Evolutionary conservation across 1,140 invertebrate species (phyloP).

Genomic region (Hyles vespertilio): DNA sequence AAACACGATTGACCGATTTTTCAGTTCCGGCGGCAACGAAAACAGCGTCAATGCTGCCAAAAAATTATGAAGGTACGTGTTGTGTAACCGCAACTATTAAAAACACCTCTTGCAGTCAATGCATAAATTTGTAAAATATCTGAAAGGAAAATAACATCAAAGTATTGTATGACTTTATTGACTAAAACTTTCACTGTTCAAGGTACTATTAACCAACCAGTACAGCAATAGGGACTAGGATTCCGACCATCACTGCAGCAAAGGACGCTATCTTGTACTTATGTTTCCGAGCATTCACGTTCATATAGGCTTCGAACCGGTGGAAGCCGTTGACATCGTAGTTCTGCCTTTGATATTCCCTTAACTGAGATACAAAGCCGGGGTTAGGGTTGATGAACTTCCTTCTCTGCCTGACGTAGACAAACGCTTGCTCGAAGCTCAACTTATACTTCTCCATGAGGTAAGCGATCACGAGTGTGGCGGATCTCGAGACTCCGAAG

Average conservation of each 20-base stretch:
- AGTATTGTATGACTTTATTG: background rate
- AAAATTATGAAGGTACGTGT: too few relatives aligned
- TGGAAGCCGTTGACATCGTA: slow-evolving; percentile 54
- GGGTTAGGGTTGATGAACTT: slow-evolving; percentile 97
- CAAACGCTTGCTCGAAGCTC: slow-evolving; percentile 93
- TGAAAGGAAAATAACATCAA: background rate
- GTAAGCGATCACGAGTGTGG: slow-evolving; percentile 96
- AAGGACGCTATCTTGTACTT: slow-evolving; percentile 61
- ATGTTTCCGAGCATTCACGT: slow-evolving; percentile 55
- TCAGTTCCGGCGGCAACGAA: too few relatives aligned
- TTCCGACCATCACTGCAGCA: slow-evolving; percentile 47
- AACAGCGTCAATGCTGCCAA: too few relatives aligned
- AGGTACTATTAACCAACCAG: slow-evolving; percentile 36
- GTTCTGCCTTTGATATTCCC: slow-evolving; percentile 77
- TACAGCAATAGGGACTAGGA: slow-evolving; percentile 55
- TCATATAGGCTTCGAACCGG: slow-evolving; percentile 53
- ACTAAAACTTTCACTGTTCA: background rate
- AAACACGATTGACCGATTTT: too few relatives aligned
- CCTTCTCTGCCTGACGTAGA: slow-evolving; percentile 89
- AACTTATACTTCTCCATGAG: slow-evolving; percentile 92
- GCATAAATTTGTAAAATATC: too few relatives aligned
- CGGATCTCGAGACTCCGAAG: slow-evolving; percentile 95
- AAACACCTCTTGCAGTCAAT: too few relatives aligned
- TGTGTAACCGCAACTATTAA: too few relatives aligned
- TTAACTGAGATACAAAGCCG: slow-evolving; percentile 97